Evolutionary conservation across 2,113 vertebrate genomes (phyloP), one percentile per base, ranked within the genome.

Genomic region (Passer domesticus): DNA sequence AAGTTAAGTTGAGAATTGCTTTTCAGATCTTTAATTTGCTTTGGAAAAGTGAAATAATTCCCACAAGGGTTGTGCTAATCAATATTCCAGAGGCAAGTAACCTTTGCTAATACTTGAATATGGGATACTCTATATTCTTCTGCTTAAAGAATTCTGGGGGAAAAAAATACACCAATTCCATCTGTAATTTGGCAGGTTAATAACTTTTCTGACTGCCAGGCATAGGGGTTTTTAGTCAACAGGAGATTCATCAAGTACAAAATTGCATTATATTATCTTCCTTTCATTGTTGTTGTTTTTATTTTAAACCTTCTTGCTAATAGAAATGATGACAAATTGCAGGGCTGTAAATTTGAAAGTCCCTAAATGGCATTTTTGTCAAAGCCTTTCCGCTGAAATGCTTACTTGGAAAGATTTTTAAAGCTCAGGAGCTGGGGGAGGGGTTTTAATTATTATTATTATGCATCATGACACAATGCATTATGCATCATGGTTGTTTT

Each of bases 361-460:
- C 97, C 94, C 97, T 97, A 96, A 97, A 97, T 97, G 97, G 95
- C 76, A 4, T 96, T 97, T 98, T 98, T 97, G 95, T 98, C 97
- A 97, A 95, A 98, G 84, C 96, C 96, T 97, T 97, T 97, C 89
- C 3, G 49, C 88, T 96, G 96, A 97, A 98, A 96, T 90, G 97
- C 98, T 98, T 97, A 96, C 96, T 97, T 74, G 66, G 93, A 97
- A 92, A 96, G 97, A 97, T 94, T 97, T 95, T 95, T 68, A 83
- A 90, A 95, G 77, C 92, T 95, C 87, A 79, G 94, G 97, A 97
- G 95, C 84, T 7, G 49, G 95, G 75, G 96, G 96, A 95, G 88
- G 94, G 91, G 92, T 92, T 87, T 94, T 96, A 95, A 96, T 97
- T 95, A 89, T 97, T 97, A 96, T 97, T 96, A 89, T 97, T 97